Base-by-base conservation (phyloP, 2,888 invertebrate genomes). In the Latrodectus hesperus region DNA sequence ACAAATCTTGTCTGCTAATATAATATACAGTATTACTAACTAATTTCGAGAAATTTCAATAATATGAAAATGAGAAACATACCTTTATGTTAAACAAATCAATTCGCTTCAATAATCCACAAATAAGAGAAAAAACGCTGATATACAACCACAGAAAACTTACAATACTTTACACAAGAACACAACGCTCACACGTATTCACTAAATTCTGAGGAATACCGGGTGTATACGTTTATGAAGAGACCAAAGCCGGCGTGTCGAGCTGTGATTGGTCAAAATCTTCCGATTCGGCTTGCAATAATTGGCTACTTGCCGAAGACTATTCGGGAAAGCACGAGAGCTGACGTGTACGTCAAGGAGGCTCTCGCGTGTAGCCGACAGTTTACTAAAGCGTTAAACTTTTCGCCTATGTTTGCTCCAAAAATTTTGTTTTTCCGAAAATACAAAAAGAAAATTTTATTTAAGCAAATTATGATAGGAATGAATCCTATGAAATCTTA, bases 341-440 rank as follows among this genome's bases (percentile, higher is more conserved):
- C 86, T 86, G 80, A 86, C 86, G 86, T 86, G 86, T 81, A 72
- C 22, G 70, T 84, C 55, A 55, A 11, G 51, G 17, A 12, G 49
- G 71, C 49, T 26, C 38, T 49, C 60, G 9, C 60, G 60, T 60
- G 12, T 11, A 6, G 1, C 38, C 38, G 38, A 6, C 38, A 38
- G 38, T 38, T 38, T 38, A 38, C 38, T 38, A 38, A 38, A 38
- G 38, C 38, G 38, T 38, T 3, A 38, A 38, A 38, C 38, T 38
- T 38, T 38, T 38, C 38, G 38, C 38, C 38, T 38, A 3, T 38
- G 6, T 38, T 38, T 38, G 38, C 38, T 38, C 38, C 38, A 38
- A 67, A n/a, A n/a, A 11, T 67, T 67, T 11, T 67, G 11, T 11
- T 22, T 67, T 67, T 67, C 1, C 26, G 67, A 16, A 68, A 68